phyloP scores from a whole-genome alignment of 2,888 invertebrate species.

The Meandrusa payeni region DNA sequence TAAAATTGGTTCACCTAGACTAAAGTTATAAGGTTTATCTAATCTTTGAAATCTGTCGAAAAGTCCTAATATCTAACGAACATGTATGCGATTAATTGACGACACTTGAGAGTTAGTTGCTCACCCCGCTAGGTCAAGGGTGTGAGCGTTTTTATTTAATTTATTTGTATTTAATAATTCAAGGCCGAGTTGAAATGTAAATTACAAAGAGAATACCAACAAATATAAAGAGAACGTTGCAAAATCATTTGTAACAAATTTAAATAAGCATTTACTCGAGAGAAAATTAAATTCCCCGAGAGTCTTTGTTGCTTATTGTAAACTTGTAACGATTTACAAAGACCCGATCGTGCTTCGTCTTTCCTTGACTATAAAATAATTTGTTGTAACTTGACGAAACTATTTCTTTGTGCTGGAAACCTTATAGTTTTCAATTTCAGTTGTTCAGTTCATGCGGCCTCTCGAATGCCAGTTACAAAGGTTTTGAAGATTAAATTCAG shows the following conservation, averaged over 20 bases:
- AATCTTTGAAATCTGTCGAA: too few relatives aligned
- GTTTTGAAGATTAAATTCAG: constrained; percentile 1
- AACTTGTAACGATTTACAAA: constrained; percentile 18
- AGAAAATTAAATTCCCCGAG: constrained; percentile 17
- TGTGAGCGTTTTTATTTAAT: too few relatives aligned
- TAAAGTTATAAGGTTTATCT: too few relatives aligned
- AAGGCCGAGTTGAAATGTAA: constrained; percentile 8
- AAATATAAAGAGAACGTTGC: constrained; percentile 14
- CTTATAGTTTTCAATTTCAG: constrained; percentile 68
- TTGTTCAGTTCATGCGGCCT: constrained; percentile 28
- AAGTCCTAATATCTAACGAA: too few relatives aligned
- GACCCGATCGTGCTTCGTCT: constrained; percentile 24
- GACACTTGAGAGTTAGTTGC: too few relatives aligned
- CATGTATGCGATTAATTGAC: too few relatives aligned
- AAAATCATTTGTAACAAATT: constrained; percentile 16
- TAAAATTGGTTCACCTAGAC: too few relatives aligned
- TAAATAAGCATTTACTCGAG: constrained; percentile 19
- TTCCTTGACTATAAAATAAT: constrained; percentile 33
- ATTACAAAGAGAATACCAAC: constrained; percentile 9
- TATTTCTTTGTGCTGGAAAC: constrained; percentile 60
- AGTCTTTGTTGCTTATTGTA: constrained; percentile 15
- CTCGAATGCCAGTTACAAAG: constrained; percentile 11
- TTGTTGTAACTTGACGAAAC: constrained; percentile 44
- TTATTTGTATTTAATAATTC: constrained; percentile 1
- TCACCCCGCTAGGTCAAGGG: too few relatives aligned